Evolutionary conservation across 2,888 invertebrate species (phyloP), one percentile per base, ranked within the genome.

Genomic region (Cantharis lateralis): DNA sequence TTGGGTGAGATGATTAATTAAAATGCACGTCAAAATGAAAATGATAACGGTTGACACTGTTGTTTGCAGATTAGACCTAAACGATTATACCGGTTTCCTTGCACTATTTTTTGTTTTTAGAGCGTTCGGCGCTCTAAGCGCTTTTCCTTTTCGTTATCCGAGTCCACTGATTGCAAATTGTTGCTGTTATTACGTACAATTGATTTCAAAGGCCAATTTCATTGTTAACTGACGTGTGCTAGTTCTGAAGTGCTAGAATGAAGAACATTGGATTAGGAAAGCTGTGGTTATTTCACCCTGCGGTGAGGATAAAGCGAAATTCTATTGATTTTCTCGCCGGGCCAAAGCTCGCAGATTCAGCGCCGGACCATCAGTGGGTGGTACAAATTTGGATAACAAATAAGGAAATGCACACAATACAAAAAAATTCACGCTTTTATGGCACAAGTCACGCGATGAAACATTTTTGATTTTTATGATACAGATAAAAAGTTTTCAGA

Each of bases 281-380:
- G 75, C 70, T 75, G 79, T 77, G 77, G 79, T 78, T 78, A 75
- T 77, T 78, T 78, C 68, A 75, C 71, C 71, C 73, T 70, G 72
- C 62, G 75, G 74, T 48, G 73, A 68, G 76, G 75, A 73, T 71
- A 68, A 75, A 72, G 78, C 74, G 71, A 74, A 78, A 72, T 79
- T 69, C 76, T 80, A 80, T 80, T 80, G 80, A 80, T 80, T 80
- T 79, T 79, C 79, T 76, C 75, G 74, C 78, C 77, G 76, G 77
- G 74, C 73, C 73, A 78, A 76, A 75, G 73, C 75, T 73, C 71
- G 71, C 66, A 66, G 68, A 73, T 26, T 72, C 62, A 75, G 72
- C 66, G 72, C 62, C 72, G 72, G 70, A 73, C 71, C 71, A 66
- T 20, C 16, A 48, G 71, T 71, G 69, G 74, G 69, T 74, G 71